Percentiles rank a stretch among this genome's conserved stretches.
Conservation (phyloP, 37 sponge, comb jelly and placozoan genomes). For the Chondrilla cf. caribensis region DNA sequence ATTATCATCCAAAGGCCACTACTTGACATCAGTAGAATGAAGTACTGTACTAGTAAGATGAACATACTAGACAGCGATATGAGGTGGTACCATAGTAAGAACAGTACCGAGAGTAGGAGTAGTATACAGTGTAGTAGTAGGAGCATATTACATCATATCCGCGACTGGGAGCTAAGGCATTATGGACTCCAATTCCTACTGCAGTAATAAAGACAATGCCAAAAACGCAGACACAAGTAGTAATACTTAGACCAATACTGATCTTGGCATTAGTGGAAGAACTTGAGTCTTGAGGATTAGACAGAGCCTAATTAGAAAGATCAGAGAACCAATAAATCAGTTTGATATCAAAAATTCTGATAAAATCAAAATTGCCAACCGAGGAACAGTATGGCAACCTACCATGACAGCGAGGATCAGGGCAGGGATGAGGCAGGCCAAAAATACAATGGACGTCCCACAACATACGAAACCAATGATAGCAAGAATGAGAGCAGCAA, state of each 20-base stretch:
- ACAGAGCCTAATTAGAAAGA: neutral
- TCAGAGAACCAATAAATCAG: neutral
- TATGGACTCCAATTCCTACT: neutral
- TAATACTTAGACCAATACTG: constrained; percentile 1
- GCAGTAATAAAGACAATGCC: neutral
- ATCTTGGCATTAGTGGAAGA: neutral
- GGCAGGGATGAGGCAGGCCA: constrained; percentile 1
- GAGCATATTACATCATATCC: no score
- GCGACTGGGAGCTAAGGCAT: no score
- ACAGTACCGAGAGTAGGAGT: no score
- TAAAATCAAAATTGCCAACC: no score
- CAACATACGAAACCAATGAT: constrained; percentile 5
- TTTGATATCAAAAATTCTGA: no score
- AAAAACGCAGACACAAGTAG: neutral
- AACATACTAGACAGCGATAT: no score
- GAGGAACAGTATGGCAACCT: neutral
- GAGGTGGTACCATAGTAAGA: no score
- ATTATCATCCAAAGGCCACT: no score
- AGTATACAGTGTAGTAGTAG: no score
- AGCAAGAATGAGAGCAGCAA: neutral
- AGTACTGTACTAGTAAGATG: no score
- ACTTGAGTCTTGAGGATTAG: neutral
- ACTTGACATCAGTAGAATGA: no score
- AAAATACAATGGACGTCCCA: neutral
- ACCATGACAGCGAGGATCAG: neutral